These are phyloP conservation scores for Macrostomum cliftonense DNA, from an alignment of 2,888 invertebrate genomes.

Conservation along the genomic window DNA sequence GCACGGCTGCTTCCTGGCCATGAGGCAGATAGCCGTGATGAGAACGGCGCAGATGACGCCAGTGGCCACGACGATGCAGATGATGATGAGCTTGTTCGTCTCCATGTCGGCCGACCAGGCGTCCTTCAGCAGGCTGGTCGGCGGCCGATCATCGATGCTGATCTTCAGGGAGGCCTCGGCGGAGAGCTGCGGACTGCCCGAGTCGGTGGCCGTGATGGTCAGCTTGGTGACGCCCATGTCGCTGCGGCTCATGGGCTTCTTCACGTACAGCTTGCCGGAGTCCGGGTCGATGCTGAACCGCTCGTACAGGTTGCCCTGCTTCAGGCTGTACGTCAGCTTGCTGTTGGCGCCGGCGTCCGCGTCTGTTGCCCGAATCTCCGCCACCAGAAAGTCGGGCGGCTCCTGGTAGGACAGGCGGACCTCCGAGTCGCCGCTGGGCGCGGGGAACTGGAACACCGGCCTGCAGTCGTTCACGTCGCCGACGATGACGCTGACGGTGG, in stretches of 20 bases:
- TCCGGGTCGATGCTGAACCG: conserved; percentile 1
- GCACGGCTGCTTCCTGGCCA: conserved; percentile 5
- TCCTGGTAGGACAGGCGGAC: conserved; percentile 6
- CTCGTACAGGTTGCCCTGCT: conserved; percentile 3
- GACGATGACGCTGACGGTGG: no score
- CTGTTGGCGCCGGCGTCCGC: conserved; percentile 2
- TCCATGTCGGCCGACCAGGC: conserved; percentile 1
- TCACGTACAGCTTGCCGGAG: conserved; percentile 3
- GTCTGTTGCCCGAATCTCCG: neutral
- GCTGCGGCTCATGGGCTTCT: neutral
- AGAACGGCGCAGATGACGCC: conserved; percentile 6
- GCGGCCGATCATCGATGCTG: conserved; percentile 2
- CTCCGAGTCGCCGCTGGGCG: neutral
- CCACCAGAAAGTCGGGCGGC: conserved; percentile 2
- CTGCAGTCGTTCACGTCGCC: no score
- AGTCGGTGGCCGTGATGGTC: conserved; percentile 5
- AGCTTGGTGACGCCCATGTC: conserved; percentile 1
- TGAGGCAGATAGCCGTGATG: conserved; percentile 7
- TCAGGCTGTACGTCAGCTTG: conserved; percentile 1
- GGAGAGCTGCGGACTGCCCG: neutral
- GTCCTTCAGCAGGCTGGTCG: neutral
- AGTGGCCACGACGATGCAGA: conserved; percentile 5
- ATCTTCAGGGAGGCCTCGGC: conserved; percentile 1
- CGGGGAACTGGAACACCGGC: no score
- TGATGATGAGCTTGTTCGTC: conserved; percentile 6